Evolutionary conservation across 2,888 invertebrate genomes (phyloP).

Genomic region (Gymnoscelis rufifasciata): DNA sequence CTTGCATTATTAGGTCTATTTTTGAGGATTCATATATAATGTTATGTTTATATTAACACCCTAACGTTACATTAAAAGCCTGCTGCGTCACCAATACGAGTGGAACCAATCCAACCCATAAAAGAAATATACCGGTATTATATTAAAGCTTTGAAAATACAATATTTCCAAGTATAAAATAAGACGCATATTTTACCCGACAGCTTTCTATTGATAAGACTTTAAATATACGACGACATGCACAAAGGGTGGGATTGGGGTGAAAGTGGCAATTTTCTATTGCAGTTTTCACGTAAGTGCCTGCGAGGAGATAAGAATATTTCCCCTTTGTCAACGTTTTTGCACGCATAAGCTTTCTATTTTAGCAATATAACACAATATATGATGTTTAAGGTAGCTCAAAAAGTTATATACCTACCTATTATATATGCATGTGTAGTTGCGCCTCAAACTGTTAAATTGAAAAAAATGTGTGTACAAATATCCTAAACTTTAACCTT

Average conservation of each 20-base stretch:
- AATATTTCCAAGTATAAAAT: conserved; percentile 15
- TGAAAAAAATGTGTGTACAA: too few relatives aligned
- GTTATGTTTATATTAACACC: too few relatives aligned
- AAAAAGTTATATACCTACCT: too few relatives aligned
- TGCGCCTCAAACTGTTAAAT: neutral
- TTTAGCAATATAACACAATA: neutral
- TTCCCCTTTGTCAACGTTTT: conserved; percentile 26
- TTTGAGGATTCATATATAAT: too few relatives aligned
- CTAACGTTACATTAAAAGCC: too few relatives aligned
- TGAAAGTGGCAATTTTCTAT: conserved; percentile 66
- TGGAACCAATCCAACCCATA: too few relatives aligned
- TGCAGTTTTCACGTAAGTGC: conserved; percentile 44
- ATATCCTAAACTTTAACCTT: too few relatives aligned
- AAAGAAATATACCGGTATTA: too few relatives aligned
- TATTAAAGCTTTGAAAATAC: conserved; percentile 2
- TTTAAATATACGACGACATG: conserved; percentile 54
- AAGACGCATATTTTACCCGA: conserved; percentile 24
- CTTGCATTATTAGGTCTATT: too few relatives aligned
- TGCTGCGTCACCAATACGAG: too few relatives aligned
- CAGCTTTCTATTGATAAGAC: conserved; percentile 33
- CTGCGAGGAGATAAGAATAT: conserved; percentile 12
- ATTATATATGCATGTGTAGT: neutral
- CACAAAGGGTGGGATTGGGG: conserved; percentile 53
- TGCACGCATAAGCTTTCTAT: neutral
- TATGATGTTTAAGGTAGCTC: too few relatives aligned